Base-by-base conservation (phyloP, 1,140 invertebrate species). In the Riptortus pedestris region DNA sequence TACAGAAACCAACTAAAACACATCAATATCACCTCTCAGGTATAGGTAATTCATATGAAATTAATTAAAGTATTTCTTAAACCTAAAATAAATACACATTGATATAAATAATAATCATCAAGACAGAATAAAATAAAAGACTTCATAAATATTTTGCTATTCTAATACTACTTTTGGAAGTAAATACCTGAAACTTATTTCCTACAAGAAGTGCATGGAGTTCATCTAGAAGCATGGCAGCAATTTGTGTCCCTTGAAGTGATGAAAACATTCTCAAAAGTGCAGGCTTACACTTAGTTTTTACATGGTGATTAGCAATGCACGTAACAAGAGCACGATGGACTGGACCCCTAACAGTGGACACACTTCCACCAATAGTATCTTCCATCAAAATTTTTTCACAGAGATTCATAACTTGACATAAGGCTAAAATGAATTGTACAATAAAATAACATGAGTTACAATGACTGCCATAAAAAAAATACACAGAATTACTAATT, bases 361-460 rank as follows among this genome's bases (percentile, higher is more conserved):
- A 79, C 4, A 86, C 66, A 69, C 77, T 78, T 48, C 80, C 75
- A 2, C 72, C 74, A 33, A 20, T 62, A 5, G 29, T 9, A 75
- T 85, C 82, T 65, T 86, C 78, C 9, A 79, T 71, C 1, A 89
- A 73, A 5, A 90, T 72, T 52, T 75, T 76, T 70, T 86, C 83
- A 67, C 83, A 81, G 16, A 90, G 73, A 28, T 81, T 72, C 57
- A 86, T 79, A 7, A 85, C 73, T 65, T 83, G 77, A 60, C 80
- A 78, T 16, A 85, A 72, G 45, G 78, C 83, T 74, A 68, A 62
- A 72, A 74, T 57, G 62, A 28, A 62, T 62, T 62, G 43, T 63
- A 33, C 18, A 51, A 20, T 57, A 67, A 18, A n/a, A n/a, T n/a
- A n/a, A n/a, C n/a, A n/a, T n/a, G n/a, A n/a, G n/a, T n/a, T n/a